phyloP scores from a whole-genome alignment of 2,888 invertebrate species.

The Cheilosia vulpina region DNA sequence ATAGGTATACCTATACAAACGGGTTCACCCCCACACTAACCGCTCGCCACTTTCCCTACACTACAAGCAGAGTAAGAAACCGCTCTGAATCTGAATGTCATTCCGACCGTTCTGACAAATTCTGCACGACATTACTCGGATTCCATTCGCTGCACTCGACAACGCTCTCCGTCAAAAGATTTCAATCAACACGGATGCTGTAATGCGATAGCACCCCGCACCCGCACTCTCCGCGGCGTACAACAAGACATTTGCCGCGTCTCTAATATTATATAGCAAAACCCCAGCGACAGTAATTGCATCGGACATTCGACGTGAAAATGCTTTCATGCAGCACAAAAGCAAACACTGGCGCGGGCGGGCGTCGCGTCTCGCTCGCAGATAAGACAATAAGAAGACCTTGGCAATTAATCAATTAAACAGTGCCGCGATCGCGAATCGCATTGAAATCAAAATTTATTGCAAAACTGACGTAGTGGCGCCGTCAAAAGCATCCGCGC shows the following conservation, averaged over 20 bases:
- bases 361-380: slow-evolving; percentile 25
- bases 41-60: slow-evolving; percentile 1
- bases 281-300: slow-evolving; percentile 60
- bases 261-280: background rate
- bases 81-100: slow-evolving; percentile 30
- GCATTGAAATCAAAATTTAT: slow-evolving; percentile 65
- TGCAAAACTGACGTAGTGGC: slow-evolving; percentile 69
- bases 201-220: slow-evolving; percentile 29
- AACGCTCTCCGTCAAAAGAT: slow-evolving; percentile 39
- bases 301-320: slow-evolving; percentile 50
- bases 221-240: background rate
- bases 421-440: slow-evolving; percentile 33
- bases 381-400: slow-evolving; percentile 46
- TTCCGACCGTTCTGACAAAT: slow-evolving; percentile 48
- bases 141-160: slow-evolving; percentile 28
- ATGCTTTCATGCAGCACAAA: slow-evolving; percentile 26
- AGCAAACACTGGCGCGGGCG: slow-evolving; percentile 19
- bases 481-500: slow-evolving; percentile 47
- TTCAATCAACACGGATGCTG: slow-evolving; percentile 60
- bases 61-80: slow-evolving; percentile 36
- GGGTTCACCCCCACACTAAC: slow-evolving; percentile 13
- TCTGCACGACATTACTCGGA: slow-evolving; percentile 42
- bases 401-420: slow-evolving; percentile 70
- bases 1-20: slow-evolving; percentile 16
- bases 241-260: slow-evolving; percentile 52